Conservation (phyloP, 1,140 invertebrate species). For the Papilio polytes region DNA sequence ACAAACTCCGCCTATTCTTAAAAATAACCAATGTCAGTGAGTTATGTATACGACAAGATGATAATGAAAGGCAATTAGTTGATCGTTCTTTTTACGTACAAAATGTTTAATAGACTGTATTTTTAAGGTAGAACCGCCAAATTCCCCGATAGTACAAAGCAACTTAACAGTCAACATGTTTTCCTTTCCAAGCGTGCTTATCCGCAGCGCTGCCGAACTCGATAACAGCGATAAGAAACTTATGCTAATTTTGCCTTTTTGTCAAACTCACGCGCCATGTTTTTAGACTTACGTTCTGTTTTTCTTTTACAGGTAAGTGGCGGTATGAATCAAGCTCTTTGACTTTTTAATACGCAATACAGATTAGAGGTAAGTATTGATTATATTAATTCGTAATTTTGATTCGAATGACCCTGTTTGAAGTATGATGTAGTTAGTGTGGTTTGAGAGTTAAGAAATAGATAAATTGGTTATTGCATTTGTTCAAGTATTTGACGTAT, state of each 20-base stretch:
- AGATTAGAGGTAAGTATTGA: neutral
- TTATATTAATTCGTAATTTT: neutral
- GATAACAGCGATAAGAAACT: conserved; percentile 46
- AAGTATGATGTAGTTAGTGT: neutral
- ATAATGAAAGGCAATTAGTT: too few relatives aligned
- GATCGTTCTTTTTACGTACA: too few relatives aligned
- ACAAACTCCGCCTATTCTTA: too few relatives aligned
- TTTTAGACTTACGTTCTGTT: conserved; percentile 35
- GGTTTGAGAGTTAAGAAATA: neutral
- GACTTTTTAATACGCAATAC: conserved; percentile 37
- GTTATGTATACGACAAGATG: too few relatives aligned
- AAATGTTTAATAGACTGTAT: too few relatives aligned
- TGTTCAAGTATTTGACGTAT: neutral
- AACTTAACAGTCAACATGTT: conserved; percentile 45
- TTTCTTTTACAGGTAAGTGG: conserved; percentile 44
- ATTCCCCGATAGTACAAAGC: neutral
- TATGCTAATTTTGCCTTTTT: conserved; percentile 41
- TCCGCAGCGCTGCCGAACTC: conserved; percentile 44
- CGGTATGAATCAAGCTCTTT: conserved; percentile 43
- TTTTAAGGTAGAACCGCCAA: too few relatives aligned
- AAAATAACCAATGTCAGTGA: too few relatives aligned
- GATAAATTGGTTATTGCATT: neutral
- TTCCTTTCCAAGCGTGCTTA: conserved; percentile 49
- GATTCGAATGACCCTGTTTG: neutral
- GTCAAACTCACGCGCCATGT: conserved; percentile 29